Percentiles rank a stretch among this genome's conserved stretches.
Conservation (phyloP, 2,888 invertebrate genomes). For the Athalia rosae region DNA sequence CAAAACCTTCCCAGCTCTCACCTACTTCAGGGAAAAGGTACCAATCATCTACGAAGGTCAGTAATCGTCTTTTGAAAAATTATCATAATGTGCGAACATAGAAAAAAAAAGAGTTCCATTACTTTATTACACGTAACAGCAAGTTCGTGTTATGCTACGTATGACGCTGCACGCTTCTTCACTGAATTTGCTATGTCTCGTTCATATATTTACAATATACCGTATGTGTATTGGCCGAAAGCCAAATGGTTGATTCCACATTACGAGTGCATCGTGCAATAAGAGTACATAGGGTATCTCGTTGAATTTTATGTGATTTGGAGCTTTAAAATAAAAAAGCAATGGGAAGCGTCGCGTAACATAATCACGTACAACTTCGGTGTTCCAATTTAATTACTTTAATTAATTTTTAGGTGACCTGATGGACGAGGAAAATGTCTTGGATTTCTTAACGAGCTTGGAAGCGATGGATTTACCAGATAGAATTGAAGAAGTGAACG, state of each 20-base stretch:
- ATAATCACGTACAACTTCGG: not conserved
- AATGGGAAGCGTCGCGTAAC: too few relatives aligned
- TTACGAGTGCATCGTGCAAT: too few relatives aligned
- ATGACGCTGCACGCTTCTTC: not conserved
- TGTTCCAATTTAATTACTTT: slow-evolving; percentile 6
- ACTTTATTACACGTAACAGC: not conserved
- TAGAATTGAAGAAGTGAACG: slow-evolving; percentile 95
- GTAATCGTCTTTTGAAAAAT: slow-evolving; percentile 49
- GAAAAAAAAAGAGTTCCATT: not conserved
- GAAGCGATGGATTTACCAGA: slow-evolving; percentile 97
- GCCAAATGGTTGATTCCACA: slow-evolving; percentile 11
- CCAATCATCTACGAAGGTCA: slow-evolving; percentile 96
- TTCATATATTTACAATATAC: not conserved
- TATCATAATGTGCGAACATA: not conserved
- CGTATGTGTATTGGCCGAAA: not conserved
- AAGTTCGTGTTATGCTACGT: not conserved
- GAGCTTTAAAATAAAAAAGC: not conserved
- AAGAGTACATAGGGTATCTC: too few relatives aligned
- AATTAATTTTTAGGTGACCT: slow-evolving; percentile 83
- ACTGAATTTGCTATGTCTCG: slow-evolving; percentile 28
- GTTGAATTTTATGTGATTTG: too few relatives aligned
- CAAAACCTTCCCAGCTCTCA: slow-evolving; percentile 95
- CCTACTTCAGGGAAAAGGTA: slow-evolving; percentile 97
- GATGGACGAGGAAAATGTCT: slow-evolving; percentile 95
- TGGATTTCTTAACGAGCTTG: slow-evolving; percentile 94